These are phyloP conservation scores for Scortum barcoo DNA, from an alignment of 2,113 vertebrate genomes.

Conservation along the genomic window DNA sequence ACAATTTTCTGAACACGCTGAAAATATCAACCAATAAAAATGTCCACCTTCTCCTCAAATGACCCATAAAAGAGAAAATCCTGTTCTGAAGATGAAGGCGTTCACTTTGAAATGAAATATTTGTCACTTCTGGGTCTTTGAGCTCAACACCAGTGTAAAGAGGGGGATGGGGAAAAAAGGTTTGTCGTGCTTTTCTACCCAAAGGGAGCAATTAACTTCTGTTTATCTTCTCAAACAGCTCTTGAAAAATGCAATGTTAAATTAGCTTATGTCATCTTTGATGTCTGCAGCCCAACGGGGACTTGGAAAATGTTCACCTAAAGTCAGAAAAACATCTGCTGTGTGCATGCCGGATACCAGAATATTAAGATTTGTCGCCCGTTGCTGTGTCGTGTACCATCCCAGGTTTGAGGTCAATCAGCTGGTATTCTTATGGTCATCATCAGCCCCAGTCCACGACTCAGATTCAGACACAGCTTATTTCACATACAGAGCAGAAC, in stretches of 20 bases:
- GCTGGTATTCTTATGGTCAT: constrained; percentile 1
- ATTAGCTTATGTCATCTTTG: constrained; percentile 51
- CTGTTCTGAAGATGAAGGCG: neutral
- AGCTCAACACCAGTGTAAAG: constrained; percentile 13
- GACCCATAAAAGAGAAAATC: constrained; percentile 3
- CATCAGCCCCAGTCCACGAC: neutral
- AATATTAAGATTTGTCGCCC: constrained; percentile 25
- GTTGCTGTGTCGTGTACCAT: constrained; percentile 8
- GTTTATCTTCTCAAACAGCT: constrained; percentile 49
- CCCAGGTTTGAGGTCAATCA: constrained; percentile 1
- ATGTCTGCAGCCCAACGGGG: constrained; percentile 36
- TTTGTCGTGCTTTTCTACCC: constrained; percentile 23
- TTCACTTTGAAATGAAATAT: constrained; percentile 30
- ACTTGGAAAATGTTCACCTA: constrained; percentile 14
- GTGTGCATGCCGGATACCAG: neutral
- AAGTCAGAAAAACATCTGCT: constrained; percentile 24
- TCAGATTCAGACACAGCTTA: neutral
- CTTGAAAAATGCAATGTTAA: constrained; percentile 43
- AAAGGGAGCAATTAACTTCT: constrained; percentile 50
- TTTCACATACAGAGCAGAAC: no score
- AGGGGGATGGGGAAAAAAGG: constrained; percentile 13
- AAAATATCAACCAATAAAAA: constrained; percentile 11
- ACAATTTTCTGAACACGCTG: neutral
- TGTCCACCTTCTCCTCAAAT: neutral
- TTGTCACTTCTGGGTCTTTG: constrained; percentile 4